phyloP scores from a whole-genome alignment of 1,140 invertebrate genomes.

The Druon quercuslanigerum region DNA sequence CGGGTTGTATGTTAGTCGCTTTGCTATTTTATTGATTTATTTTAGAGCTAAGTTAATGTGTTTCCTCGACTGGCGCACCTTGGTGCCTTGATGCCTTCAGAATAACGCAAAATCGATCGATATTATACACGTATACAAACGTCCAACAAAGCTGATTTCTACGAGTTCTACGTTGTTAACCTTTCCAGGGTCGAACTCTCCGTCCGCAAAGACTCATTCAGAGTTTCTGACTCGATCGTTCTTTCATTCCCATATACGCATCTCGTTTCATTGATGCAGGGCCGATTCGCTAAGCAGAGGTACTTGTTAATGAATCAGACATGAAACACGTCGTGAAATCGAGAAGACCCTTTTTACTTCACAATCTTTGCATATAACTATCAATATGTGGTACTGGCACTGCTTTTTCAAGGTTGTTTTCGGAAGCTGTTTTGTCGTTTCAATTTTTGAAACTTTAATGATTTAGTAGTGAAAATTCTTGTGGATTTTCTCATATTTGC shows the following conservation, averaged over 20 bases:
- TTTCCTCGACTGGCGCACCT: conserved; percentile 17
- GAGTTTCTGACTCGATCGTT: neutral
- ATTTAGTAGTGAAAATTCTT: no score
- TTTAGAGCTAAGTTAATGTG: conserved; percentile 44
- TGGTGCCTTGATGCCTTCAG: neutral
- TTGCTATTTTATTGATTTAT: conserved; percentile 61
- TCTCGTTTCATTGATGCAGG: conserved; percentile 13
- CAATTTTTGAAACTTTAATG: no score
- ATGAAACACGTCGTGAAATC: no score
- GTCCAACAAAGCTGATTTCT: neutral
- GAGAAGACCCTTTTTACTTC: no score
- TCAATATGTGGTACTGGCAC: no score
- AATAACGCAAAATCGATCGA: conserved; percentile 11
- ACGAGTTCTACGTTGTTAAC: neutral
- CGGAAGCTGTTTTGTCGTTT: no score
- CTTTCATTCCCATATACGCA: neutral
- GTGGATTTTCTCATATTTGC: no score
- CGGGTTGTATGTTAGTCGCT: conserved; percentile 31
- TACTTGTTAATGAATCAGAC: no score
- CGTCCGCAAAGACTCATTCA: neutral
- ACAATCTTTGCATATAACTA: no score
- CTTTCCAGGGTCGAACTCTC: conserved; percentile 18
- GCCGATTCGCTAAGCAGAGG: neutral
- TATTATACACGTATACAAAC: neutral
- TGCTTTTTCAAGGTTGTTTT: no score